A percentile compares a stretch with the other conserved stretches of the same genome.
Evolutionary conservation across 2,888 invertebrate species (phyloP).

Genomic region (Epistrophe grossulariae): DNA sequence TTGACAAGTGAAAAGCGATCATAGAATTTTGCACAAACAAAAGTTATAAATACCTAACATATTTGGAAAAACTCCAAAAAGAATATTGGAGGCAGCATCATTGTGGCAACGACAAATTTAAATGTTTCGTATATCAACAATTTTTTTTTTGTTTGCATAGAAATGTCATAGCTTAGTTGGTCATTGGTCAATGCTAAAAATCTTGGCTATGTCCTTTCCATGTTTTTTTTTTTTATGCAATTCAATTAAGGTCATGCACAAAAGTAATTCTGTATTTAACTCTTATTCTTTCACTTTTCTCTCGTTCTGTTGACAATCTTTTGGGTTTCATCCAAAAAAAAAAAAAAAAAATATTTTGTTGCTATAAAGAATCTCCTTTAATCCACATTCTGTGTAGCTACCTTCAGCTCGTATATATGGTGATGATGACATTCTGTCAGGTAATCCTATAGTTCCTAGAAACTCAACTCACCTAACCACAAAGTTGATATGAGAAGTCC

Average conservation of each 20-base stretch:
- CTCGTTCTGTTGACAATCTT: conserved; percentile 20
- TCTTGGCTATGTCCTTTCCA: not conserved
- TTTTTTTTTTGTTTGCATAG: not conserved
- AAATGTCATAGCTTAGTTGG: not conserved
- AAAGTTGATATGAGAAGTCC: conserved; percentile 29
- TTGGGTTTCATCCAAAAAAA: conserved; percentile 51
- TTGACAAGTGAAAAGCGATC: not conserved
- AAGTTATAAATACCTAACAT: not conserved
- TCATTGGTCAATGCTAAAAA: conserved; percentile 37
- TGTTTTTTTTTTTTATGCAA: not conserved
- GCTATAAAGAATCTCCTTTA: conserved; percentile 1
- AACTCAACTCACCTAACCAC: conserved; percentile 38
- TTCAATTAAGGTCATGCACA: conserved; percentile 31
- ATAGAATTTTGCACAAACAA: not conserved
- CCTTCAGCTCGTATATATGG: not conserved
- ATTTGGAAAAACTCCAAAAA: conserved; percentile 40
- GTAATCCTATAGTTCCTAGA: conserved; percentile 17
- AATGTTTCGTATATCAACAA: conserved; percentile 18
- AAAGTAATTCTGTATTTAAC: conserved; percentile 39
- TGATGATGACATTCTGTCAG: conserved; percentile 65
- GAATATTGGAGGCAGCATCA: not conserved
- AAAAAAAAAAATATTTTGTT: not conserved
- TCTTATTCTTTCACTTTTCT: not conserved
- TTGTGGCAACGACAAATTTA: conserved; percentile 9
- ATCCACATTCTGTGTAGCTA: not conserved